A percentile compares a stretch with the other conserved stretches of the same genome.
Evolutionary conservation across 2,888 invertebrate genomes (phyloP).

Genomic region (Lapara coniferarum): DNA sequence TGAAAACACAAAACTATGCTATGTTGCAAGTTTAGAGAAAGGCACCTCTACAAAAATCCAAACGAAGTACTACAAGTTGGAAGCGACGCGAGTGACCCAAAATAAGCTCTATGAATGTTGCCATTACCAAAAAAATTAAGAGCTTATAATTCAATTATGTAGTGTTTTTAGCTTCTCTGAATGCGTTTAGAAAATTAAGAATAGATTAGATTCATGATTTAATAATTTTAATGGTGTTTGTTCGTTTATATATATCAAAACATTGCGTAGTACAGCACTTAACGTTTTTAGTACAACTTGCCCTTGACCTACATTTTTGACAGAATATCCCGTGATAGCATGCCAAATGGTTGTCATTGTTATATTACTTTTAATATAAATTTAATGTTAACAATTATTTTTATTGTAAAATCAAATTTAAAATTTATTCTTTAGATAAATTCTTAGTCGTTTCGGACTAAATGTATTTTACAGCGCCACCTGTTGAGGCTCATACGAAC

Average conservation of each 20-base stretch:
- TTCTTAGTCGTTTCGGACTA: background rate
- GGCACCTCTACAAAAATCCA: slow-evolving; percentile 80
- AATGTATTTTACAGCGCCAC: slow-evolving; percentile 25
- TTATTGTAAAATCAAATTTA: background rate
- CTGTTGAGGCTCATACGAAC: slow-evolving; percentile 5
- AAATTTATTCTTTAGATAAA: background rate
- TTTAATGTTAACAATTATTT: background rate
- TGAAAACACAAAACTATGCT: slow-evolving; percentile 80
- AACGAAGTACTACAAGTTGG: slow-evolving; percentile 80
- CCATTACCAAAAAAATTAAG: slow-evolving; percentile 62
- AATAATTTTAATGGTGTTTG: background rate
- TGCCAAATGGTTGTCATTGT: slow-evolving; percentile 15
- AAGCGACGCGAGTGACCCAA: slow-evolving; percentile 83
- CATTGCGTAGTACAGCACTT: background rate
- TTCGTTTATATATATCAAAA: background rate
- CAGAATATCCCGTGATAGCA: slow-evolving; percentile 57
- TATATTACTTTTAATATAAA: background rate
- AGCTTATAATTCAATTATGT: slow-evolving; percentile 53
- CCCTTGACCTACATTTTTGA: slow-evolving; percentile 66
- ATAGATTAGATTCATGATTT: background rate
- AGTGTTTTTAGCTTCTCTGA: background rate
- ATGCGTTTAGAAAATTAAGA: background rate
- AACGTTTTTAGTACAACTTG: slow-evolving; percentile 41
- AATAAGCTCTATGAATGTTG: slow-evolving; percentile 81
- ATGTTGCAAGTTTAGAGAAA: slow-evolving; percentile 83